phyloP scores from a whole-genome alignment of 2,113 vertebrate species.

The Coreoperca whiteheadi region DNA sequence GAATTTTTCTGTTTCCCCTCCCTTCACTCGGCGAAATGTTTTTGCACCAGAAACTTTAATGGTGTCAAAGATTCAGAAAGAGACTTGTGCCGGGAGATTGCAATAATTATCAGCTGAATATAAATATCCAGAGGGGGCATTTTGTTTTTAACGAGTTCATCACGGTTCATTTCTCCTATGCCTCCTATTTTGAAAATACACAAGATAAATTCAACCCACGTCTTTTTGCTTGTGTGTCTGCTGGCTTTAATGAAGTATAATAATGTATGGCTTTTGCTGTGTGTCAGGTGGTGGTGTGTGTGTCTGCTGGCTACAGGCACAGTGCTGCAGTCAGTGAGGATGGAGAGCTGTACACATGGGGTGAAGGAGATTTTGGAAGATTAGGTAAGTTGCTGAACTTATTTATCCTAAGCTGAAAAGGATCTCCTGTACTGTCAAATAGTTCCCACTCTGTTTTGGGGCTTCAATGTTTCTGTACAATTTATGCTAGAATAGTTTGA shows the following conservation, averaged over 20 bases:
- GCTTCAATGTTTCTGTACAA: not conserved
- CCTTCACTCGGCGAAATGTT: not conserved
- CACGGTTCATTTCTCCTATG: no score
- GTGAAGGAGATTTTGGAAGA: conserved; percentile 87
- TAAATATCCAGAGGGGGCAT: not conserved
- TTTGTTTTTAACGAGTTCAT: no score
- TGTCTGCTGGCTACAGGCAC: conserved; percentile 89
- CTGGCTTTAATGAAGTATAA: not conserved
- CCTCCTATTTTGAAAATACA: not conserved
- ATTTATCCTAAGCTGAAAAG: not conserved
- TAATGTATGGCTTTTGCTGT: not conserved
- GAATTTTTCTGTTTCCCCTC: no score
- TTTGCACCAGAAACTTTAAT: not conserved
- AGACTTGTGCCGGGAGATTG: not conserved
- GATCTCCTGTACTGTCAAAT: no score
- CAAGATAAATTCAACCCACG: not conserved
- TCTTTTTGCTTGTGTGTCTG: not conserved
- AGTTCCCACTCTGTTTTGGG: not conserved
- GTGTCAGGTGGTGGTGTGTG: conserved; percentile 86
- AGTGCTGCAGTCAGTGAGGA: conserved; percentile 87
- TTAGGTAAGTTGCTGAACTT: conserved; percentile 71
- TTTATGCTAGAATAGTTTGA: no score
- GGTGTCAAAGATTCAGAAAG: not conserved
- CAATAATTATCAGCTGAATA: conserved; percentile 1
- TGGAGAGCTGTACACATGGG: conserved; percentile 88